Evolutionary conservation across 2,888 invertebrate species (phyloP).

Genomic region (Amphipoea lucens): DNA sequence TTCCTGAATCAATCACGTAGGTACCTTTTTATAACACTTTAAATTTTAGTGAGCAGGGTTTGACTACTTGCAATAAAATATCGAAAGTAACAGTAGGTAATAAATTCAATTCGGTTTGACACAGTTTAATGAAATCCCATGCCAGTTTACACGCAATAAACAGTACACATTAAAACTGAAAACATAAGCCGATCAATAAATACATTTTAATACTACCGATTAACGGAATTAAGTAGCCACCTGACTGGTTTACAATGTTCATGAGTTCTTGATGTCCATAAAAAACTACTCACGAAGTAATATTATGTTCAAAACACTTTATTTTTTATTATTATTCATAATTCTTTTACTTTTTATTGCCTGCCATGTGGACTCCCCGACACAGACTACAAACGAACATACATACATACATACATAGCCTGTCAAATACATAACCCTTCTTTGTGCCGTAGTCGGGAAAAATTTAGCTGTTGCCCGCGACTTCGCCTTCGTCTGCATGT

Average conservation of each 20-base stretch:
- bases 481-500: background rate
- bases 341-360: background rate
- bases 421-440: background rate
- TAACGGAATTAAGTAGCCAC: slow-evolving; percentile 39
- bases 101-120: slow-evolving; percentile 40
- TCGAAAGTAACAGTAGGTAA: slow-evolving; percentile 9
- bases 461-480: background rate
- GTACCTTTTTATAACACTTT: background rate
- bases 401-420: background rate
- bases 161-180: slow-evolving; percentile 37
- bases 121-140: slow-evolving; percentile 34
- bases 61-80: slow-evolving; percentile 23
- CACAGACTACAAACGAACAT: background rate
- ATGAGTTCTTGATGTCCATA: slow-evolving; percentile 27
- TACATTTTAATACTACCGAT: slow-evolving; percentile 46
- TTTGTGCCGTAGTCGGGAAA: background rate
- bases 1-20: background rate
- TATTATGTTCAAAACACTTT: slow-evolving; percentile 13
- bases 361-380: background rate
- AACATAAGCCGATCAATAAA: slow-evolving; percentile 42
- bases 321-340: background rate
- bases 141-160: slow-evolving; percentile 34
- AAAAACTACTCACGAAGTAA: slow-evolving; percentile 8
- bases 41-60: background rate
- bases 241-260: slow-evolving; percentile 36